These are phyloP conservation scores for Lampris megalopsis DNA, from an alignment of 2,113 vertebrate genomes.

Conservation along the genomic window DNA sequence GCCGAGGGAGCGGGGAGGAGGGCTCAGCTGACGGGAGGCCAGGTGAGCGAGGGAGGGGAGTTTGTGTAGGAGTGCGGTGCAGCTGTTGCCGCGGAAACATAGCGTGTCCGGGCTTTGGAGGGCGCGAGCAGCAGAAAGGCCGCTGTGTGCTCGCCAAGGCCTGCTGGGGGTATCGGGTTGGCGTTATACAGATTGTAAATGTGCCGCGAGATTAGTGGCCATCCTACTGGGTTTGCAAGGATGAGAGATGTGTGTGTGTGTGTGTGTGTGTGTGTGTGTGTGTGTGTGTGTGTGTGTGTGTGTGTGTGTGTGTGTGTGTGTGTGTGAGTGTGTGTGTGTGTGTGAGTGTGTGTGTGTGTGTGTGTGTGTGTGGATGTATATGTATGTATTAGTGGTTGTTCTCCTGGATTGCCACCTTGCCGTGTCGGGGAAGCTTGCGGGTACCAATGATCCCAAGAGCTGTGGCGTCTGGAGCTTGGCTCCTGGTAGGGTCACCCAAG, in stretches of 20 bases:
- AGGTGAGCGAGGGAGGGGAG: slow-evolving; percentile 59
- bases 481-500: too few species aligned
- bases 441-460: too few species aligned
- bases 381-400: too few species aligned
- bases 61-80: slow-evolving; percentile 1
- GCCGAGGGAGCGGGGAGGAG: slow-evolving; percentile 40
- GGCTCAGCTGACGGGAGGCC: slow-evolving; percentile 79
- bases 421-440: too few species aligned
- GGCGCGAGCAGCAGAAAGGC: slow-evolving; percentile 46
- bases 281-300: slow-evolving; percentile 11
- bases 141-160: slow-evolving; percentile 31
- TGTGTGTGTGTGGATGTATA: slow-evolving; percentile 1
- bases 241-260: slow-evolving; percentile 40
- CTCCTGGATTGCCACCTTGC: too few species aligned
- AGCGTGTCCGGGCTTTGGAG: slow-evolving; percentile 23
- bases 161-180: slow-evolving; percentile 66
- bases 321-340: too few species aligned
- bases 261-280: slow-evolving; percentile 13
- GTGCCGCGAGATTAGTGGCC: slow-evolving; percentile 62
- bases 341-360: too few species aligned
- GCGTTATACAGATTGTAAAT: slow-evolving; percentile 65
- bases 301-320: slow-evolving; percentile 15
- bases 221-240: slow-evolving; percentile 60
- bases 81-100: slow-evolving; percentile 55
- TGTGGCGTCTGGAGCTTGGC: too few species aligned